Percentiles rank a stretch among this genome's conserved stretches.
phyloP scores from a whole-genome alignment of 92 coral and sea anemone genomes.

The Epizoanthus illoricatus region DNA sequence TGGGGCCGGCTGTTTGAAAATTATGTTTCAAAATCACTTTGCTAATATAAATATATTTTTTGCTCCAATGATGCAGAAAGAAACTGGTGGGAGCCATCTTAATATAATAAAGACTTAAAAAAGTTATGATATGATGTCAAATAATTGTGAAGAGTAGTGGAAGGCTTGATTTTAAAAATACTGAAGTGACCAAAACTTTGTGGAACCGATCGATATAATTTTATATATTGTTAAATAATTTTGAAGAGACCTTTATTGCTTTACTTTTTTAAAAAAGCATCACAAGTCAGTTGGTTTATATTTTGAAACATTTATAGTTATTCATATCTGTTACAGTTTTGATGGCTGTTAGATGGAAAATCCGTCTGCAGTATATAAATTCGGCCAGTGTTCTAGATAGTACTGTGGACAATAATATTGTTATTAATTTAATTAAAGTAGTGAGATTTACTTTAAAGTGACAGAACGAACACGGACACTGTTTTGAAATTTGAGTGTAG shows the following conservation, averaged over 20 bases:
- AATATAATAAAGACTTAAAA: too few species aligned
- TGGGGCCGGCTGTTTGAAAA: neutral
- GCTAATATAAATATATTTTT: neutral
- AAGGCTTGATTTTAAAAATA: neutral
- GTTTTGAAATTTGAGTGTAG: neutral
- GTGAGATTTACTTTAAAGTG: neutral
- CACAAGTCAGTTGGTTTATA: neutral
- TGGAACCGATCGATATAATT: neutral
- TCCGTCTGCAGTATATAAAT: neutral
- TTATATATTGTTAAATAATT: too few species aligned
- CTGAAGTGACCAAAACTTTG: neutral
- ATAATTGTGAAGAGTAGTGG: slow-evolving; percentile 3
- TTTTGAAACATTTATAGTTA: neutral
- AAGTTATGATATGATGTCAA: neutral
- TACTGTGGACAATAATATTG: too few species aligned
- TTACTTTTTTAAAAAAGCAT: neutral
- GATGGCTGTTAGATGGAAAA: slow-evolving; percentile 1
- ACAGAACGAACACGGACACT: neutral
- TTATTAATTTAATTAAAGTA: too few species aligned
- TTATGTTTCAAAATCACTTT: neutral
- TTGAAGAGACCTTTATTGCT: neutral
- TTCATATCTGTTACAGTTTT: neutral
- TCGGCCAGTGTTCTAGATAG: neutral
- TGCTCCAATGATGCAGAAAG: too few species aligned
- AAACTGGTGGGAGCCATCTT: slow-evolving; percentile 1